phyloP scores from a whole-genome alignment of 2,113 vertebrate genomes.

The Bubo blakistoni region DNA sequence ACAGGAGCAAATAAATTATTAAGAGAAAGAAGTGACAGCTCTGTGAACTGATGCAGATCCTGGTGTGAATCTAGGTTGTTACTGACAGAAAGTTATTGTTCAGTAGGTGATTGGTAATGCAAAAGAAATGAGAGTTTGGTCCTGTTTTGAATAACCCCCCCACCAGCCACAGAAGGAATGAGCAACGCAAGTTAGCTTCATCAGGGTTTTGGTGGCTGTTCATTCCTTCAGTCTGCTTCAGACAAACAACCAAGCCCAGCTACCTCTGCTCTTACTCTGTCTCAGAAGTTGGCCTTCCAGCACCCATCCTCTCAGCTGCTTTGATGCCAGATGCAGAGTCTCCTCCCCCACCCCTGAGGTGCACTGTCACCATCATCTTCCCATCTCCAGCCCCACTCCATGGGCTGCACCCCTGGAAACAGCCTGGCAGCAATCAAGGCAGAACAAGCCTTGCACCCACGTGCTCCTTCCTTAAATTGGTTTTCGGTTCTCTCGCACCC shows the following conservation, averaged over 20 bases:
- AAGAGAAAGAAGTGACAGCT: constrained; percentile 25
- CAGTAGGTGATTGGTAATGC: background rate
- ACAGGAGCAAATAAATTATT: constrained; percentile 52
- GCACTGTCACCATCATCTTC: background rate
- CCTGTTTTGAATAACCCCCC: background rate
- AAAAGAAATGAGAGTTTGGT: background rate
- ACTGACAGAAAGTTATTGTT: background rate
- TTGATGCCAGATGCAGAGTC: rapidly evolving
- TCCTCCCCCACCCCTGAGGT: rapidly evolving
- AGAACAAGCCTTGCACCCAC: background rate
- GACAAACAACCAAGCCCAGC: background rate
- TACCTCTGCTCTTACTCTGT: background rate
- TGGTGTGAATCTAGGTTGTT: background rate
- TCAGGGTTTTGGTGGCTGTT: background rate
- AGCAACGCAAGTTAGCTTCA: background rate
- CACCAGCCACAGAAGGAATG: background rate
- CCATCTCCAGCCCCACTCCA: background rate
- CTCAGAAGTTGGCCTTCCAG: background rate
- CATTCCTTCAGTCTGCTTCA: background rate
- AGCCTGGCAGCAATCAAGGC: background rate
- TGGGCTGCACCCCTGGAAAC: background rate
- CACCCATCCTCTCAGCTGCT: background rate
- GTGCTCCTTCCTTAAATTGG: background rate
- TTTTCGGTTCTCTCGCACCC: background rate
- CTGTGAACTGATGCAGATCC: background rate